phyloP scores from a whole-genome alignment of 2,797 vertebrate genomes.

The Leptoclinus maculatus region DNA sequence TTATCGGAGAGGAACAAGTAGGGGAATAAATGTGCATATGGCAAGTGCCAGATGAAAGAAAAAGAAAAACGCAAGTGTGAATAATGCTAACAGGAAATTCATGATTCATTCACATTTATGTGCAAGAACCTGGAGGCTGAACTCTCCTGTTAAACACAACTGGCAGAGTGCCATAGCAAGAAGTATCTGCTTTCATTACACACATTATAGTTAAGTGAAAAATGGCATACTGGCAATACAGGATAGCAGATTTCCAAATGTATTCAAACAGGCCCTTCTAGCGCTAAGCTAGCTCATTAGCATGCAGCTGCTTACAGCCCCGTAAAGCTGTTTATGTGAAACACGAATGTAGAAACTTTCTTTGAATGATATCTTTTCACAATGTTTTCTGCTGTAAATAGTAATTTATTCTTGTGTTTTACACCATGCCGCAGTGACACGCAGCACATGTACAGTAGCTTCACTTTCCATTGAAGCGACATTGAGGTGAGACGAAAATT shows the following conservation, averaged over 20 bases:
- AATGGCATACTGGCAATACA: background rate
- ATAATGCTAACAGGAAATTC: background rate
- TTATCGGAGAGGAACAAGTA: background rate
- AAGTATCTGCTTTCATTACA: background rate
- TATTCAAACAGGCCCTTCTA: background rate
- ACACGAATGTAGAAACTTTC: background rate
- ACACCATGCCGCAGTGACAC: background rate
- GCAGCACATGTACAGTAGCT: background rate
- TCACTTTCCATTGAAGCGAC: background rate
- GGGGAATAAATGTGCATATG: slow-evolving; percentile 12
- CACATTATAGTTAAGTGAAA: background rate
- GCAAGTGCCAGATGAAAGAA: background rate
- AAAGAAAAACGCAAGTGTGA: background rate
- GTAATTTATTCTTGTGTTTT: background rate
- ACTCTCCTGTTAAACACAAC: slow-evolving; percentile 11
- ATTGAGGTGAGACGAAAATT: slow-evolving; percentile 6
- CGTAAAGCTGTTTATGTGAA: background rate
- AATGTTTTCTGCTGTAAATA: background rate
- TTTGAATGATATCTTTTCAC: background rate
- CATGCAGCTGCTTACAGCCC: background rate
- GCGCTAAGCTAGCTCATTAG: background rate
- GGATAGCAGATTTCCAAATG: background rate
- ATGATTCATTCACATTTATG: background rate
- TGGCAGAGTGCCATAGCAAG: background rate
- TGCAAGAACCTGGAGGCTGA: background rate